These are phyloP conservation scores for Pavo muticus DNA, from an alignment of 2,113 vertebrate species.

Conservation along the genomic window DNA sequence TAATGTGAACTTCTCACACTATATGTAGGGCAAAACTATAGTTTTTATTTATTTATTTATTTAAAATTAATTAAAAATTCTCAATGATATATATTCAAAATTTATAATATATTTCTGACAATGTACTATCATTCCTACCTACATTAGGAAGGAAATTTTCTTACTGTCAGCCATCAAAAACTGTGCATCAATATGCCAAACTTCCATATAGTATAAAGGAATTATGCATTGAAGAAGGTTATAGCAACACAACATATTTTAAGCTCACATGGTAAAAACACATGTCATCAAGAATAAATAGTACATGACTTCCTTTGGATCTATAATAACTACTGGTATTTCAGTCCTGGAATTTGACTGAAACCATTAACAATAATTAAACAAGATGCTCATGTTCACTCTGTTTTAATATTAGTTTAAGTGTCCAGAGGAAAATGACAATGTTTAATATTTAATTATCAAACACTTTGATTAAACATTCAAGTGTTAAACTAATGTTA, in stretches of 20 bases:
- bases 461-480: conserved; percentile 48
- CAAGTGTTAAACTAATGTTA: conserved; percentile 31
- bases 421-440: background rate
- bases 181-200: background rate
- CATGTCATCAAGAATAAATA: background rate
- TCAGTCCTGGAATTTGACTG: background rate
- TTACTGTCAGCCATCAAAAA: background rate
- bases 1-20: background rate
- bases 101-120: background rate
- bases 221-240: background rate
- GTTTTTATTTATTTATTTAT: no score
- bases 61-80: background rate
- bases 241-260: background rate
- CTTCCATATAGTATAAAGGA: background rate
- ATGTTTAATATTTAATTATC: conserved; percentile 60
- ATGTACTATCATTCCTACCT: background rate
- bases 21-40: background rate
- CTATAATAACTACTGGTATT: background rate
- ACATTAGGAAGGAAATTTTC: background rate
- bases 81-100: background rate
- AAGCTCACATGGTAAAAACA: background rate
- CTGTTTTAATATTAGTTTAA: conserved; percentile 50
- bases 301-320: background rate
- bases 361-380: conserved; percentile 32
- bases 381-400: background rate